Evolutionary conservation across 2,888 invertebrate genomes (phyloP).

Genomic region (Drosophila pseudotalamancana): DNA sequence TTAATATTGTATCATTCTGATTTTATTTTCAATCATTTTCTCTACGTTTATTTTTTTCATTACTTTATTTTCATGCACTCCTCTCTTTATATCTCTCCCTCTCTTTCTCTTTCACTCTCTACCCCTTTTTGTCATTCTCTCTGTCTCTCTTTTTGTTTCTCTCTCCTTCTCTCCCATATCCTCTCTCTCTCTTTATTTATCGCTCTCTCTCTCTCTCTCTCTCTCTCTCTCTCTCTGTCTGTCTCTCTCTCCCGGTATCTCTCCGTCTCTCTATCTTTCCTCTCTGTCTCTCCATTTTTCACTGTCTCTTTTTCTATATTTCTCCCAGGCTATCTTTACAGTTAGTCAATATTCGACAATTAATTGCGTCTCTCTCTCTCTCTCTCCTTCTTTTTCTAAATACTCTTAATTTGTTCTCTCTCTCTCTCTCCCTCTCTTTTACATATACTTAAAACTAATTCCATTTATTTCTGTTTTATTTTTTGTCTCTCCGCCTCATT

Average conservation of each 20-base stretch:
- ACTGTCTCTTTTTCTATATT: neutral
- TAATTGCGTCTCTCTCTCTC: neutral
- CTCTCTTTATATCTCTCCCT: neutral
- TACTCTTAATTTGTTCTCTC: too few relatives aligned
- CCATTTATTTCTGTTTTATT: too few relatives aligned
- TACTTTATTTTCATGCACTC: too few relatives aligned
- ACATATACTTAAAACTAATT: too few relatives aligned
- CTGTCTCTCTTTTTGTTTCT: neutral
- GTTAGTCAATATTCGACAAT: too few relatives aligned
- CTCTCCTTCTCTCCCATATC: neutral
- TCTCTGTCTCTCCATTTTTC: neutral
- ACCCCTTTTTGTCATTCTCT: neutral
- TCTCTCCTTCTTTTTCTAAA: too few relatives aligned
- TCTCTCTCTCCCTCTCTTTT: too few relatives aligned
- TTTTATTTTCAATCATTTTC: too few relatives aligned
- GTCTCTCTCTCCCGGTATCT: neutral
- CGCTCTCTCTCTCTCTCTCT: too few relatives aligned
- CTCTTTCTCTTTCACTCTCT: neutral
- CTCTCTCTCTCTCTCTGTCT: neutral
- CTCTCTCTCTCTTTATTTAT: neutral
- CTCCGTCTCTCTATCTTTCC: neutral
- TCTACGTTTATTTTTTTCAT: too few relatives aligned
- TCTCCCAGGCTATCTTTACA: neutral
- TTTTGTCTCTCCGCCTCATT: too few relatives aligned
- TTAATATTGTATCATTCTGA: too few relatives aligned